Base-by-base conservation (phyloP, 2,113 vertebrate species). In the Nestor notabilis region DNA sequence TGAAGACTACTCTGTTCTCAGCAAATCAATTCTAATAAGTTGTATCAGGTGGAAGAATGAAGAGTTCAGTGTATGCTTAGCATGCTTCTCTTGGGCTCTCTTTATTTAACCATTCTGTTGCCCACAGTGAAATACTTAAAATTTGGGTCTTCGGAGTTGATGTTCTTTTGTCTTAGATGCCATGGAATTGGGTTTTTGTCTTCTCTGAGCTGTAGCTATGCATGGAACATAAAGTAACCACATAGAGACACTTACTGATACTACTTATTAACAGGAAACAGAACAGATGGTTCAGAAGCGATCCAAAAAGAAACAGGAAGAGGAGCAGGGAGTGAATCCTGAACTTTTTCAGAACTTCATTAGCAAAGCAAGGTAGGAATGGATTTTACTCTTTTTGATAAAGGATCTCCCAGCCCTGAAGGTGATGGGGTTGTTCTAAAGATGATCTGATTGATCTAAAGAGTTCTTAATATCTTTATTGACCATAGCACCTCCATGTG, bases 341-440 rank as follows among this genome's bases (percentile, higher is more conserved):
- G 97, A 97, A 97, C 97, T 97, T 63, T 99, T 99, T 98, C 98
- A 98, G 88, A 98, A 98, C 84, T 99, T 99, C 95, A 98, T 99
- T 97, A 95, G 93, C 47, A 96, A 95, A 92, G 99, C 99, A 93
- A 99, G 99, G 99, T 99, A 98, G 76, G 94, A 96, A 87, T 69
- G 69, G 52, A 31, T 90, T 91, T 92, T 90, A 47, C 88, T 83
- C 20, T 19, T 56, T 95, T 70, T 58, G 28, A 37, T 61, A 79
- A 83, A 78, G 43, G 39, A 56, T 53, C 19, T 94, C 28, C 4
- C 18, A 83, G 21, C 13, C 23, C 10, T 82, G 39, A 81, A 79
- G 25, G 21, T 82, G 37, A 49, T 56, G 41, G 33, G 7, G 13
- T 75, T 82, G 52, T 84, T 79, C 47, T 71, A 43, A 93, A 90